A percentile compares a stretch with the other conserved stretches of the same genome.
phyloP scores from a whole-genome alignment of 2,797 vertebrate genomes.

The Brachyalestes nurse region DNA sequence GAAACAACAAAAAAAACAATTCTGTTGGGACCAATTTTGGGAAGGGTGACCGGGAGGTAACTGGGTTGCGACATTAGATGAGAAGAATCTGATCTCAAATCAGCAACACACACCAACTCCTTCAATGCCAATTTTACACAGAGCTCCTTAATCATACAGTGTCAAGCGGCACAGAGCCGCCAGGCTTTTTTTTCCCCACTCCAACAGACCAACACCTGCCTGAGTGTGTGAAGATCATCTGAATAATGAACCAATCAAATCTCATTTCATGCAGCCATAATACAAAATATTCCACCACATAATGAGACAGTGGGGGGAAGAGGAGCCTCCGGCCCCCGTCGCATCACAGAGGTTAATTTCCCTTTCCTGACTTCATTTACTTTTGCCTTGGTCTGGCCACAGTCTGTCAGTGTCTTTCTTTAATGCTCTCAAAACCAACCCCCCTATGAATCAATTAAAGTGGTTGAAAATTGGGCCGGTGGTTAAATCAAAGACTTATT shows the following conservation, averaged over 20 bases:
- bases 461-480: background rate
- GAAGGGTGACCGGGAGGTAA: too few species aligned
- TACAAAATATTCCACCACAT: slow-evolving; percentile 43
- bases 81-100: background rate
- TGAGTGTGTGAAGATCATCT: slow-evolving; percentile 40
- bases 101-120: background rate
- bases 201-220: slow-evolving; percentile 39
- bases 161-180: slow-evolving; percentile 7
- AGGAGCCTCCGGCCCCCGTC: slow-evolving; percentile 9
- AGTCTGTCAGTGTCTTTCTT: slow-evolving; percentile 4
- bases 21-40: too few species aligned
- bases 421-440: slow-evolving; percentile 1
- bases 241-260: slow-evolving; percentile 56
- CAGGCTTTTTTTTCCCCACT: background rate
- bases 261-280: slow-evolving; percentile 42
- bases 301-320: slow-evolving; percentile 45
- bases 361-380: slow-evolving; percentile 36
- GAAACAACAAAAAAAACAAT: too few species aligned
- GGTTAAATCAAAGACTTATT: background rate
- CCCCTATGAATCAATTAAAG: slow-evolving; percentile 18
- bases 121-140: background rate
- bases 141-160: slow-evolving; percentile 14
- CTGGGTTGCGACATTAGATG: too few species aligned
- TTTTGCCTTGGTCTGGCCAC: slow-evolving; percentile 4
- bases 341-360: slow-evolving; percentile 21